Percentiles rank a stretch among this genome's conserved stretches.
Conservation (phyloP, 2,113 vertebrate species). For the Cheilinus undulatus region DNA sequence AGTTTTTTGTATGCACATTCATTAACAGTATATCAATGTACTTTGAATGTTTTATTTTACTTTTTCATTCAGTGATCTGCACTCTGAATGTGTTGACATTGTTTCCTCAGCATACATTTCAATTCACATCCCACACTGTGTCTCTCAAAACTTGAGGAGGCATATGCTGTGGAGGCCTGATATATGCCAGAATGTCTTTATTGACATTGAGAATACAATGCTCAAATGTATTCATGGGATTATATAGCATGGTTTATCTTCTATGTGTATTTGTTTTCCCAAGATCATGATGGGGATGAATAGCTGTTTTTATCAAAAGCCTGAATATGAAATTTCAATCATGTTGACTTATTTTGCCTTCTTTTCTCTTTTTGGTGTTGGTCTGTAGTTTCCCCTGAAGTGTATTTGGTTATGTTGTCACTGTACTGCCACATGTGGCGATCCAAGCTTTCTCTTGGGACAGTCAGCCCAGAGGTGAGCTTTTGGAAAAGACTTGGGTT, state of each 20-base stretch:
- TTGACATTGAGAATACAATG: constrained; percentile 54
- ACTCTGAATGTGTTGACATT: constrained; percentile 36
- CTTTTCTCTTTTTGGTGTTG: constrained; percentile 48
- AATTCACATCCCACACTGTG: constrained; percentile 29
- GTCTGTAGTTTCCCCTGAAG: constrained; percentile 56
- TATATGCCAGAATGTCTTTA: constrained; percentile 49
- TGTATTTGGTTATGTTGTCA: constrained; percentile 65
- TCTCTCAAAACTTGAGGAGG: constrained; percentile 20
- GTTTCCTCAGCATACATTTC: constrained; percentile 50
- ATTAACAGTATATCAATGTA: constrained; percentile 57
- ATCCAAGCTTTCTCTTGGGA: constrained; percentile 56
- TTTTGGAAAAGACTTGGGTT: constrained; percentile 55
- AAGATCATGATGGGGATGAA: constrained; percentile 56
- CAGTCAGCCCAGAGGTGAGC: constrained; percentile 29
- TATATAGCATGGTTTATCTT: constrained; percentile 76
- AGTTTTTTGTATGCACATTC: constrained; percentile 35
- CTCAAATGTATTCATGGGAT: constrained; percentile 60
- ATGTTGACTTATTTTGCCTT: constrained; percentile 35
- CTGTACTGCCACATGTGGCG: constrained; percentile 52
- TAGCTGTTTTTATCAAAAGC: constrained; percentile 62
- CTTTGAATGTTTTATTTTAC: constrained; percentile 47
- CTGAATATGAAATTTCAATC: constrained; percentile 60
- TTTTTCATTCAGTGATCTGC: constrained; percentile 22
- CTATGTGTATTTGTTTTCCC: constrained; percentile 69
- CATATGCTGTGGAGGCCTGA: constrained; percentile 33